Evolutionary conservation across 1,140 invertebrate genomes (phyloP).

Genomic region (Vanessa atalanta): DNA sequence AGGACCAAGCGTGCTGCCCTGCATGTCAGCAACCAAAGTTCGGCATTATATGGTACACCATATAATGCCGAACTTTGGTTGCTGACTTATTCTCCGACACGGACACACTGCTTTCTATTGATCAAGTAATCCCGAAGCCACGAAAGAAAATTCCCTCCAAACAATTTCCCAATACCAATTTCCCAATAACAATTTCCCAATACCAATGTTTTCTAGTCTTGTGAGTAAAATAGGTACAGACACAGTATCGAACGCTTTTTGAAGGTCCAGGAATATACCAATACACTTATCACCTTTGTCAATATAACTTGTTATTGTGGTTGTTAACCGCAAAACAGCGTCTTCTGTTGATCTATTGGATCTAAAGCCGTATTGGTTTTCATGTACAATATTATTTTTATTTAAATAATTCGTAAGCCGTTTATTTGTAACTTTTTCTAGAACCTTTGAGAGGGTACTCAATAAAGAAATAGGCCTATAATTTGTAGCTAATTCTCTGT

Average conservation of each 20-base stretch:
- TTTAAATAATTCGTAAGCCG: conserved; percentile 14
- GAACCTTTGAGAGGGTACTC: conserved; percentile 24
- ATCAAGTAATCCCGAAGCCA: conserved; percentile 9
- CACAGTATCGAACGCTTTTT: conserved; percentile 27
- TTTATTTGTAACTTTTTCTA: conserved; percentile 34
- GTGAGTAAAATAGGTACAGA: conserved; percentile 17
- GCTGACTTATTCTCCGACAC: background rate
- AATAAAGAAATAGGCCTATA: conserved; percentile 33
- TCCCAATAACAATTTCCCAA: too few species aligned
- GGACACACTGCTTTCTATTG: conserved; percentile 17
- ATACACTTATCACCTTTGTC: conserved; percentile 25
- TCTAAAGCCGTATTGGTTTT: conserved; percentile 25
- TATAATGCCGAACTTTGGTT: background rate
- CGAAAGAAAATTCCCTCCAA: conserved; percentile 1
- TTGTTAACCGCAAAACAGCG: conserved; percentile 5
- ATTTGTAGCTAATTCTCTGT: conserved; percentile 12
- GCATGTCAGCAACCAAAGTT: too few species aligned
- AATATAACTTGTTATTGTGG: background rate
- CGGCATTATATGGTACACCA: too few species aligned
- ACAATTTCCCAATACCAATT: too few species aligned
- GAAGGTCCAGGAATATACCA: conserved; percentile 22
- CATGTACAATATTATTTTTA: background rate
- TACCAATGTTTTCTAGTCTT: conserved; percentile 11
- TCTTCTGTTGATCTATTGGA: conserved; percentile 13
- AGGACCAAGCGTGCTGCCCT: conserved; percentile 23